Conservation (phyloP, 2,113 vertebrate genomes). For the Seriola rivoliana region DNA sequence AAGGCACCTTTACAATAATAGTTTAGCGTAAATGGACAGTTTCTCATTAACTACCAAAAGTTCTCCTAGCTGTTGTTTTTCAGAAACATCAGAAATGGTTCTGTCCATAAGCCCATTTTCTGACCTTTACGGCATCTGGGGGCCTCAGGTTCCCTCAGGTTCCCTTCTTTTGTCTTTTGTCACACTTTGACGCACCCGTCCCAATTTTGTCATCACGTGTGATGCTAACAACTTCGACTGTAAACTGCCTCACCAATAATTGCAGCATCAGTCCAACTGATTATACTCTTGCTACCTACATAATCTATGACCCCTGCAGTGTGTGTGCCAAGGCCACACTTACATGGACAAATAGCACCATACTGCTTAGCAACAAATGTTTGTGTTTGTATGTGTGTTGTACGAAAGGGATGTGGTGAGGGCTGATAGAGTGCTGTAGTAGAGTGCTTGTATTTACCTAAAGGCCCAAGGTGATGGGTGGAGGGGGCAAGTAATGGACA, state of each 20-base stretch:
- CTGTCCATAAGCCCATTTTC: not conserved
- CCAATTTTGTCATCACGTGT: conserved; percentile 2
- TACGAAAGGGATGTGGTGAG: not conserved
- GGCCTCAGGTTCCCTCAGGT: not conserved
- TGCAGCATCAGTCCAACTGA: conserved; percentile 31
- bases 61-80: not conserved
- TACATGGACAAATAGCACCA: conserved; percentile 42
- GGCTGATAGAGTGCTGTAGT: conserved; percentile 10
- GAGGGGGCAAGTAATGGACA: not conserved
- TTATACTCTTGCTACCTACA: conserved; percentile 16
- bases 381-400: not conserved
- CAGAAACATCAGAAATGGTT: not conserved
- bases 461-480: not conserved
- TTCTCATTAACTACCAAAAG: not conserved
- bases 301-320: conserved; percentile 33
- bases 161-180: not conserved
- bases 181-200: not conserved
- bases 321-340: conserved; percentile 37
- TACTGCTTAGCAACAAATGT: conserved; percentile 73
- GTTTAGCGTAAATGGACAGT: not conserved
- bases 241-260: conserved; percentile 13
- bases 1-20: not conserved
- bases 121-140: not conserved
- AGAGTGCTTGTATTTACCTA: conserved; percentile 17
- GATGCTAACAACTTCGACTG: conserved; percentile 3